phyloP scores from a whole-genome alignment of 2,113 vertebrate genomes.

The Pampusana beccarii region DNA sequence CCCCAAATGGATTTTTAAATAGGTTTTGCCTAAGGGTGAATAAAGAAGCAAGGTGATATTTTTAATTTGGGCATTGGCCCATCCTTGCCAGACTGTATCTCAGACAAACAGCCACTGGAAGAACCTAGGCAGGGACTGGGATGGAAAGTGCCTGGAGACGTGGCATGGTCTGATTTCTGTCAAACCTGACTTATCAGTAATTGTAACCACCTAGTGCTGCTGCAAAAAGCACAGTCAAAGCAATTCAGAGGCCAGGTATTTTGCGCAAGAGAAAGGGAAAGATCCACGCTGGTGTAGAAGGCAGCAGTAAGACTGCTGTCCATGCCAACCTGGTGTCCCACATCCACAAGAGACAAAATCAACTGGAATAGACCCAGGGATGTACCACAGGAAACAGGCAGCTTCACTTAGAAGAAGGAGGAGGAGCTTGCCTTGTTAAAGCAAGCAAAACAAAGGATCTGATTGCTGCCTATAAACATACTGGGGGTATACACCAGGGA shows the following conservation, averaged over 20 bases:
- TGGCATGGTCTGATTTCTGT: not conserved
- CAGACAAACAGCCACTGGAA: not conserved
- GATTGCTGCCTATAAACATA: constrained; percentile 34
- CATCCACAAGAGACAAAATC: not conserved
- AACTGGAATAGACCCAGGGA: not conserved
- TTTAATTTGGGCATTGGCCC: not conserved
- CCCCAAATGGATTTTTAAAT: not conserved
- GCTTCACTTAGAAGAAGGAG: not conserved
- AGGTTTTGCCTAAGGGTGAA: not conserved
- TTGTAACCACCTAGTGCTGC: not conserved
- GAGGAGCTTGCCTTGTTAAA: constrained; percentile 26
- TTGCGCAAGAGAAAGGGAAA: not conserved
- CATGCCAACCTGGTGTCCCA: not conserved
- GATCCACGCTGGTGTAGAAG: not conserved
- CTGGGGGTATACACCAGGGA: constrained; percentile 13
- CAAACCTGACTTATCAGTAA: not conserved
- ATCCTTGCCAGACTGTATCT: not conserved
- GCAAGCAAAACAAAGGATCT: constrained; percentile 40
- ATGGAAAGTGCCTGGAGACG: not conserved
- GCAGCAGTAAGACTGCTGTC: not conserved
- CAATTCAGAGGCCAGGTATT: not conserved
- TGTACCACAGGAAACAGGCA: not conserved
- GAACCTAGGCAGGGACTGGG: not conserved
- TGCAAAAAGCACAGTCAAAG: not conserved
- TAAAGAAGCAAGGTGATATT: not conserved